Percentiles rank a stretch among this genome's conserved stretches.
Conservation (phyloP, 30 jellyfish, hydroid and myxozoan species). For the Phacellophora camtschatica region DNA sequence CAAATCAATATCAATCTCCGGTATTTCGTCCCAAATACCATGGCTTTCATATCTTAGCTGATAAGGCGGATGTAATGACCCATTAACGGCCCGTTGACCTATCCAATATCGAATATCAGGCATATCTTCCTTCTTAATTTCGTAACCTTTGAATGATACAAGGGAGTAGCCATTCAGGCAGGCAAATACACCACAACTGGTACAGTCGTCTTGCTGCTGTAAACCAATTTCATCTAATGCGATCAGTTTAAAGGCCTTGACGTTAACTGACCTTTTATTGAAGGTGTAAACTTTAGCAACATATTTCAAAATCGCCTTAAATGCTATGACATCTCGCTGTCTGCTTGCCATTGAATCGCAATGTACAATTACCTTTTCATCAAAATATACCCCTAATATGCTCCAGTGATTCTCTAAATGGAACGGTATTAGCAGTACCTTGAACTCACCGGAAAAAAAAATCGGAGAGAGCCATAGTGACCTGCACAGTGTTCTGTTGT, state of each 20-base stretch:
- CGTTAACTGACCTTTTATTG: neutral
- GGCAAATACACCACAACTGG: conserved; percentile 4
- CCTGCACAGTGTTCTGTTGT: neutral
- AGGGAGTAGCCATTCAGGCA: neutral
- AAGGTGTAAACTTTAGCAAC: neutral
- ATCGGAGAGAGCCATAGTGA: neutral
- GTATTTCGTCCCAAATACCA: too few relatives aligned
- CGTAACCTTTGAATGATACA: neutral
- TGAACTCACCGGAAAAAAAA: neutral
- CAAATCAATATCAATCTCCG: too few relatives aligned
- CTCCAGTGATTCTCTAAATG: conserved; percentile 1
- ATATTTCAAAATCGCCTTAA: neutral
- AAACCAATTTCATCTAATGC: neutral
- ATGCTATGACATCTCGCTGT: neutral
- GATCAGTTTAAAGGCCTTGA: neutral
- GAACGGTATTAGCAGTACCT: neutral
- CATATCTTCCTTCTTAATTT: neutral
- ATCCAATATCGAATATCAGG: neutral
- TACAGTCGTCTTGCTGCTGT: neutral
- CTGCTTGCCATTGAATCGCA: conserved; percentile 10
- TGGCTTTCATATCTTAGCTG: too few relatives aligned
- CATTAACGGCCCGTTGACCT: neutral
- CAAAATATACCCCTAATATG: neutral
- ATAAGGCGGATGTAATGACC: too few relatives aligned
- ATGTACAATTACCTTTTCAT: neutral